These are phyloP conservation scores for Danionella cerebrum DNA, from an alignment of 2,113 vertebrate genomes.

Conservation along the genomic window DNA sequence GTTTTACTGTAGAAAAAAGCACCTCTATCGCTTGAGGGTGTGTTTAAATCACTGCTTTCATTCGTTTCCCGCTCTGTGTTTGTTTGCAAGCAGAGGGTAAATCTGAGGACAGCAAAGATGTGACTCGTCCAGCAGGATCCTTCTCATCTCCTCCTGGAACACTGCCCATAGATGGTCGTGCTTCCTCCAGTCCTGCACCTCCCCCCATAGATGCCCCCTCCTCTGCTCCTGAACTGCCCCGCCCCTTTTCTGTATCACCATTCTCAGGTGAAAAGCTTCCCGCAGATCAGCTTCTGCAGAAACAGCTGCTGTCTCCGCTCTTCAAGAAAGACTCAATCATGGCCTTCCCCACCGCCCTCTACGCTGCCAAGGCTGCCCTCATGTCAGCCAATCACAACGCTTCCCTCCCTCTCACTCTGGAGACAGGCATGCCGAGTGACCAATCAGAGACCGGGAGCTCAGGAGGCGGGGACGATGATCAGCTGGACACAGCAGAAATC, in stretches of 20 bases:
- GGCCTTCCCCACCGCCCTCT: constrained; percentile 75
- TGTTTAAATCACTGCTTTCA: no score
- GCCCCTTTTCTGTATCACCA: constrained; percentile 76
- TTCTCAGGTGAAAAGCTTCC: constrained; percentile 68
- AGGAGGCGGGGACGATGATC: constrained; percentile 75
- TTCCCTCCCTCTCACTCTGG: constrained; percentile 31
- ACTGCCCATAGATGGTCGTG: constrained; percentile 60
- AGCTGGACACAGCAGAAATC: constrained; percentile 90
- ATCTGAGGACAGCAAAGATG: constrained; percentile 75
- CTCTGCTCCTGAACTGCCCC: constrained; percentile 57
- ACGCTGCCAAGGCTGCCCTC: constrained; percentile 71
- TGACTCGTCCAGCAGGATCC: constrained; percentile 63
- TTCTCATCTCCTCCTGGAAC: constrained; percentile 71
- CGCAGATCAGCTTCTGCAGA: constrained; percentile 70
- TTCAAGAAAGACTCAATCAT: constrained; percentile 78
- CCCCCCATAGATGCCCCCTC: constrained; percentile 53
- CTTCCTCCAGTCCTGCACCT: constrained; percentile 66
- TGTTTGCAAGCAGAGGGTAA: constrained; percentile 76
- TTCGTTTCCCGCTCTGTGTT: not conserved
- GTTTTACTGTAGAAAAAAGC: no score
- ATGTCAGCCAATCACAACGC: constrained; percentile 56
- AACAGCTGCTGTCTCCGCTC: constrained; percentile 67
- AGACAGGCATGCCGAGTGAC: constrained; percentile 70
- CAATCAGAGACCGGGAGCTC: constrained; percentile 66
- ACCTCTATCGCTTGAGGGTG: no score